A percentile compares a stretch with the other conserved stretches of the same genome.
These are phyloP conservation scores for Daubentonia madagascariensis DNA, from an alignment of 2,113 vertebrate genomes.

Conservation along the genomic window DNA sequence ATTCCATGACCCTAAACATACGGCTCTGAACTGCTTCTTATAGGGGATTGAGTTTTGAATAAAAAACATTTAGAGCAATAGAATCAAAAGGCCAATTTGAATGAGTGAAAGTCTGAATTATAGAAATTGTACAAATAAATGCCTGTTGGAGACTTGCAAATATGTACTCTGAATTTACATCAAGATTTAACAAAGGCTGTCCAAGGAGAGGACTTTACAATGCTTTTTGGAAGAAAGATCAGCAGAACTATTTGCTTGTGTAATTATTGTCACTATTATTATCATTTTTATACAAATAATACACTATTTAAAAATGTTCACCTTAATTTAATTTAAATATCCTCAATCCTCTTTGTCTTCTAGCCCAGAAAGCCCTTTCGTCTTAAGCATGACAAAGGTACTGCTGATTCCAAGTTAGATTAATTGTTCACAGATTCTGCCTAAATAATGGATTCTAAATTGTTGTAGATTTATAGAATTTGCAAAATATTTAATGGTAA, in stretches of 20 bases:
- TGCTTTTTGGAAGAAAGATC: background rate
- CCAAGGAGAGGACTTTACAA: background rate
- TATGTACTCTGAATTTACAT: background rate
- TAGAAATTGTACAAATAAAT: background rate
- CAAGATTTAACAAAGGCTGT: background rate
- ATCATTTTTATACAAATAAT: background rate
- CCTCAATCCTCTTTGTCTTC: background rate
- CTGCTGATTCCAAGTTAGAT: background rate
- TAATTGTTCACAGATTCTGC: background rate
- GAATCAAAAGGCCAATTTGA: background rate
- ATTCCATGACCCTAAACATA: background rate
- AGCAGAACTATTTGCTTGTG: background rate
- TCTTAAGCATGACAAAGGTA: background rate
- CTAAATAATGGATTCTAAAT: background rate
- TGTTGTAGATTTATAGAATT: background rate
- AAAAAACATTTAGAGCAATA: background rate
- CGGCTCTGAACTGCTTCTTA: background rate
- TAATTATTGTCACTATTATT: too few species aligned
- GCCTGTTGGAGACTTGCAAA: fast-evolving
- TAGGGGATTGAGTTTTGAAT: background rate
- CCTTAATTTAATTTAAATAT: background rate
- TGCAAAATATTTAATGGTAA: background rate
- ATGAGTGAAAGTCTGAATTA: background rate
- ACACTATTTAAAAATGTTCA: background rate
- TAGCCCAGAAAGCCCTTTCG: background rate